phyloP scores from a whole-genome alignment of 2,888 invertebrate genomes.

The Platerodrilus igneus region DNA sequence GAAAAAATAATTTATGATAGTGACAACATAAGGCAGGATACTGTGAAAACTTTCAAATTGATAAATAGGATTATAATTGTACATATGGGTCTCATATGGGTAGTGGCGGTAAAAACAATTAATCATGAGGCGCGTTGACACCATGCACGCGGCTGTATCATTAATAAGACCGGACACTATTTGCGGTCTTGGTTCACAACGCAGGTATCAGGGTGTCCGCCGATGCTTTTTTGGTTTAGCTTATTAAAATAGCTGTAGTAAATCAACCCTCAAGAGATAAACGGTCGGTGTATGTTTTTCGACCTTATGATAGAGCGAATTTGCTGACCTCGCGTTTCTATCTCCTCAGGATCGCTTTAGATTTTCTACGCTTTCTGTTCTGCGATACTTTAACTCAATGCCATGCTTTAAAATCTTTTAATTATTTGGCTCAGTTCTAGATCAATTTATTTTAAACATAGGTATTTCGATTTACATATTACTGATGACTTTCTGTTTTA shows the following conservation, averaged over 20 bases:
- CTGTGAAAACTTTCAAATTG: constrained; percentile 30
- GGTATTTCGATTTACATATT: no score
- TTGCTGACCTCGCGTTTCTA: constrained; percentile 22
- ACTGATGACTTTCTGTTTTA: no score
- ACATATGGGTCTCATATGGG: constrained; percentile 43
- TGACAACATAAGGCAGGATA: constrained; percentile 12
- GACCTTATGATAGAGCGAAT: constrained; percentile 27
- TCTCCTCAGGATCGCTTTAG: constrained; percentile 20
- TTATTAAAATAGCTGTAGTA: constrained; percentile 34
- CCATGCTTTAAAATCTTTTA: no score
- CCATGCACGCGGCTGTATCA: constrained; percentile 38
- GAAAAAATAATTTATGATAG: constrained; percentile 24
- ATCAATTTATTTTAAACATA: no score
- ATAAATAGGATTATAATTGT: constrained; percentile 42
- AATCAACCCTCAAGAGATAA: no score
- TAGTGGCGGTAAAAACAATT: constrained; percentile 36
- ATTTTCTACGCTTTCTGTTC: no score
- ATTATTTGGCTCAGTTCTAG: no score
- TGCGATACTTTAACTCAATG: no score
- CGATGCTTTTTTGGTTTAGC: constrained; percentile 29
- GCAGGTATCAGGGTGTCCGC: constrained; percentile 32
- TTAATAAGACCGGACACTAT: constrained; percentile 41
- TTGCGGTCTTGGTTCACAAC: constrained; percentile 30
- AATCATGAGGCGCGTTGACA: constrained; percentile 39
- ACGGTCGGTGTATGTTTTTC: no score